Base-by-base conservation (phyloP, 2,113 vertebrate species). In the Gavialis gangeticus region DNA sequence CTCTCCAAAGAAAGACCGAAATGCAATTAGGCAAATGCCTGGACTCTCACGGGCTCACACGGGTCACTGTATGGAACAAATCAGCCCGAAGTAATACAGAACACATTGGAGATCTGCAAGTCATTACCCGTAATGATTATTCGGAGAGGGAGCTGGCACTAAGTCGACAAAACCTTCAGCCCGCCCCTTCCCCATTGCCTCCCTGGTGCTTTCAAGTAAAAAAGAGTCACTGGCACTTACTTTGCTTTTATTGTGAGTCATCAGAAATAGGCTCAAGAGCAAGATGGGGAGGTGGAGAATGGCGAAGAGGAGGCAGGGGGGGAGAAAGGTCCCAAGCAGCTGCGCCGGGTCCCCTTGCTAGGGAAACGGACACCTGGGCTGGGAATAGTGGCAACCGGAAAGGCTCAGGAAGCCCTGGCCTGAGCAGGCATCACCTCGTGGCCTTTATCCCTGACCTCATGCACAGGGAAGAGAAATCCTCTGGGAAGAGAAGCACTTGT, bases 91-190 rank as follows among this genome's bases (percentile, higher is more conserved):
- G 86, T 86, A 96, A 96, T 67, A 80, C 81, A 96, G 93, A 87
- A 89, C 84, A 96, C 64, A 60, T 81, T 75, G 94, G 87, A 81
- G 85, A 87, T 95, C 96, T 97, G 96, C 82, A 95, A 97, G 73
- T 86, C 84, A 89, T 97, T 97, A 96, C 30, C 60, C n/a, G 27
- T 91, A 94, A 96, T 77, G 89, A 84, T 92, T 96, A 91, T 91
- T 92, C 85, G 93, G 81, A 96, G 93, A 93, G 28, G 77, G 34
- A 92, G 27, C 76, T 96, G 84, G 94, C 94, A 96, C 79, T 75
- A 75, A 75, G 69, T 85, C 87, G n/a, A 64, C 59, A 92, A 89
- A 87, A 67, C 28, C 1, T 95, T 37, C 59, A 27, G 11, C 34
- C 46, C 14, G 30, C 86, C 71, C 30, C 28, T 81, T 88, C 91